phyloP scores from a whole-genome alignment of 1,140 invertebrate genomes.

The Micrasema minimum region DNA sequence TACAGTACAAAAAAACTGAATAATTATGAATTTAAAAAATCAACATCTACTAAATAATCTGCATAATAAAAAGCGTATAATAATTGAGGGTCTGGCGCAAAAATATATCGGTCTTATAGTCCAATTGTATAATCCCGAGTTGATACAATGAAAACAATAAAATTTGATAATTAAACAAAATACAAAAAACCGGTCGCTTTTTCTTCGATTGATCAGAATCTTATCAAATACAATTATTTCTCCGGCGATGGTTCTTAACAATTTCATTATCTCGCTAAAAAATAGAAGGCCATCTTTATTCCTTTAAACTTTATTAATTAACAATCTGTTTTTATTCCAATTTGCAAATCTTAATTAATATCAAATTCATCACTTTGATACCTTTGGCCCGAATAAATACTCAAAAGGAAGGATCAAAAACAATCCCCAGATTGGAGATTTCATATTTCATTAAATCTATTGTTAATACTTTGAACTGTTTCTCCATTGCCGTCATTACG shows the following conservation, averaged over 20 bases:
- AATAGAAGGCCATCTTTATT: not conserved
- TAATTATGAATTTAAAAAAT: no score
- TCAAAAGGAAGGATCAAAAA: constrained; percentile 24
- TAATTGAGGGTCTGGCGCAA: no score
- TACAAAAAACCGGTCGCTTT: no score
- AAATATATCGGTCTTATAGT: no score
- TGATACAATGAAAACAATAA: no score
- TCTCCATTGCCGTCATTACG: constrained; percentile 13
- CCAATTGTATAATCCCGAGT: no score
- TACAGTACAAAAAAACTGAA: no score
- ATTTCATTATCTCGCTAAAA: not conserved
- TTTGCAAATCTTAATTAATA: constrained; percentile 28
- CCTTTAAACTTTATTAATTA: constrained; percentile 29
- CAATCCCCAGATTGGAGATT: constrained; percentile 20
- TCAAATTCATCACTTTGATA: constrained; percentile 30
- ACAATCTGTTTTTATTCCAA: constrained; percentile 23
- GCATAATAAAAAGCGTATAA: no score
- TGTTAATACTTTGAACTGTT: constrained; percentile 40
- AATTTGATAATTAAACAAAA: no score
- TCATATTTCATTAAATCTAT: constrained; percentile 42
- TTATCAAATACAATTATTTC: no score
- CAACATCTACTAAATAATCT: no score
- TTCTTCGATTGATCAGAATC: not conserved
- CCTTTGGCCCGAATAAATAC: constrained; percentile 16
- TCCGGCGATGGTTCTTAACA: no score